phyloP scores from a whole-genome alignment of 2,113 vertebrate species.

The Fregata magnificens region DNA sequence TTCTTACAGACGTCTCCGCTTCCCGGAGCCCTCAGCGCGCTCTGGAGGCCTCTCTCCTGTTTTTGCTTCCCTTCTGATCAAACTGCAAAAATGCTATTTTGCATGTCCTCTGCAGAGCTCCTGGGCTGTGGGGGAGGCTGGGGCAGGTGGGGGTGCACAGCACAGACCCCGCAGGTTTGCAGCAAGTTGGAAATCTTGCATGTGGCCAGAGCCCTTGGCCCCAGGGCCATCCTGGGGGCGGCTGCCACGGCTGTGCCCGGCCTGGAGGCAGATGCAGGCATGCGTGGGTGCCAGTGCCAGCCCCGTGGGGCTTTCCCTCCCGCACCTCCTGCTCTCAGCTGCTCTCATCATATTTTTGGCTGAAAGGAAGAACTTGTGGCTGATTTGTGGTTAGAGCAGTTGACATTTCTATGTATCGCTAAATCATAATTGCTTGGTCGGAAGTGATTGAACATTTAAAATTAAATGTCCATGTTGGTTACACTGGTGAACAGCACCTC shows the following conservation, averaged over 20 bases:
- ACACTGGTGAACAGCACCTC: background rate
- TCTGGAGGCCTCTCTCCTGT: no score
- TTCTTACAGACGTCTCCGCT: background rate
- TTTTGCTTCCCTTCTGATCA: background rate
- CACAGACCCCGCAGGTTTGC: background rate
- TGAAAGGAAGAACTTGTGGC: background rate
- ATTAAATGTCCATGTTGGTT: background rate
- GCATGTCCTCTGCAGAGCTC: background rate
- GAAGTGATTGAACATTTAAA: background rate
- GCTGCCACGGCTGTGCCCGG: background rate
- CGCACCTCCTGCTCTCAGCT: background rate
- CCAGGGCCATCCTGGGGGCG: accelerated
- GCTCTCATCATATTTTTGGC: background rate
- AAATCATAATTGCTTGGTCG: background rate
- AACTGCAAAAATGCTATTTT: background rate
- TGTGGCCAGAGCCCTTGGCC: accelerated
- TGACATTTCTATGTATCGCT: background rate
- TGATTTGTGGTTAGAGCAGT: background rate
- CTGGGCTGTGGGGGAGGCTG: background rate
- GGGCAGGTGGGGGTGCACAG: background rate
- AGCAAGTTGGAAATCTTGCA: no score
- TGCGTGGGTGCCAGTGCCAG: accelerated
- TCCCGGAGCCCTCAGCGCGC: accelerated
- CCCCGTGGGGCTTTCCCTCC: no score
- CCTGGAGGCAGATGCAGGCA: background rate